Evolutionary conservation across 2,797 vertebrate species (phyloP), one percentile per base, ranked within the genome.

Genomic region (Hozukius guyotensis): DNA sequence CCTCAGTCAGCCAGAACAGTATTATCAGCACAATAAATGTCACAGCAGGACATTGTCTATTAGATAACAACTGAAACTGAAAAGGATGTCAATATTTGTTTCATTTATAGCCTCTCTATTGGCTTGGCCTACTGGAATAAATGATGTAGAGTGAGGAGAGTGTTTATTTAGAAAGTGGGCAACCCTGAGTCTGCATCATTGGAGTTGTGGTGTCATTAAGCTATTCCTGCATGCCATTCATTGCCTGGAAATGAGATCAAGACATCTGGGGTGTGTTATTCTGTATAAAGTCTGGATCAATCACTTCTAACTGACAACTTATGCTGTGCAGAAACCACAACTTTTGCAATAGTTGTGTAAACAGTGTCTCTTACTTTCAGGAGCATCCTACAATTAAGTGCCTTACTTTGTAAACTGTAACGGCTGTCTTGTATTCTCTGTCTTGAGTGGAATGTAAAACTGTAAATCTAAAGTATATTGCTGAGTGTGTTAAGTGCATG

Each of bases 181-280:
- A 4, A 66, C 38, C 49, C 12, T 16, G 18, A 57, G 38, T 84
- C 24, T 77, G 65, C 56, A 67, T 70, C 57, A 78, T 32, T 70
- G 5, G 24, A 53, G 67, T 72, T 55, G 31, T 46, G 61, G 31
- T 75, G 46, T 79, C 60, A 59, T 75, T 53, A 31, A 70, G 72
- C 31, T 55, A 11, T 71, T 79, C 61, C 69, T 72, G 27, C 52
- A 32, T 38, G 52, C 12, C 10, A 34, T 74, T 53, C 61, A 57
- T 81, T 82, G 32, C 22, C 36, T 82, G 71, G 84, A 83, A 76
- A 69, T 89, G 57, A 89, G 63, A 85, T 88, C 61, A 87, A 7
- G 8, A 49, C 67, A 42, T 56, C 12, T 9, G 52, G 13, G 49
- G 13, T 32, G 24, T 56, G 36, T 56, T 27, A 56, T 80, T 81